These are phyloP conservation scores for Timandra comae DNA, from an alignment of 2,888 invertebrate species.

Conservation along the genomic window DNA sequence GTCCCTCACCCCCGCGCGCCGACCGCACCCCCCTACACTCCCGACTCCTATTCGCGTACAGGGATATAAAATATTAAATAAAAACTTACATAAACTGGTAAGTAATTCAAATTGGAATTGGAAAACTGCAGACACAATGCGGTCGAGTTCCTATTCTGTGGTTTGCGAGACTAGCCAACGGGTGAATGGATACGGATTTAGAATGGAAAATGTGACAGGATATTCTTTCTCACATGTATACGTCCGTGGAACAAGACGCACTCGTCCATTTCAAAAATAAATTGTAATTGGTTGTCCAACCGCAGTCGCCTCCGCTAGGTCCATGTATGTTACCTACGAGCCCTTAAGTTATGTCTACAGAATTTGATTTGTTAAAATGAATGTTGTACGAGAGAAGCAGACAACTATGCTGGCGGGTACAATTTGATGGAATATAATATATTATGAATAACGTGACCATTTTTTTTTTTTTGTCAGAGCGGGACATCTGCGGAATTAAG, in stretches of 20 bases:
- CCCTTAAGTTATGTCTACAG: background rate
- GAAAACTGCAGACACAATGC: slow-evolving; percentile 46
- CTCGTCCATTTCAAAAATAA: slow-evolving; percentile 21
- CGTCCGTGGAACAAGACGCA: too few species aligned
- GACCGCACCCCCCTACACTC: slow-evolving; percentile 40
- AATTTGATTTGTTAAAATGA: slow-evolving; percentile 1
- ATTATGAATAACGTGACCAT: too few species aligned
- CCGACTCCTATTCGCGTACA: slow-evolving; percentile 58
- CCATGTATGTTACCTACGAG: slow-evolving; percentile 4
- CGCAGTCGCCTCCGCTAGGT: slow-evolving; percentile 9
- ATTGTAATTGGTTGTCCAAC: slow-evolving; percentile 15
- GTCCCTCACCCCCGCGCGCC: slow-evolving; percentile 58
- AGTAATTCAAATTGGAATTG: slow-evolving; percentile 71
- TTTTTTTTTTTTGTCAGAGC: too few species aligned
- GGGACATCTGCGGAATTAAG: too few species aligned
- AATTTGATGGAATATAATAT: slow-evolving; percentile 1
- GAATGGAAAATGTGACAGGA: slow-evolving; percentile 32
- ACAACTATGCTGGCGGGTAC: slow-evolving; percentile 5
- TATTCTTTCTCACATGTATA: slow-evolving; percentile 11
- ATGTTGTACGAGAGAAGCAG: background rate
- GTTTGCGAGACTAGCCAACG: slow-evolving; percentile 46
- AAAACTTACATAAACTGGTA: slow-evolving; percentile 71
- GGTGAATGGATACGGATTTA: slow-evolving; percentile 32
- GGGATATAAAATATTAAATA: slow-evolving; percentile 73
- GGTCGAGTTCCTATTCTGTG: slow-evolving; percentile 58